phyloP scores from a whole-genome alignment of 1,140 invertebrate species.

The roundworm (Caenorhabditis elegans) region DNA sequence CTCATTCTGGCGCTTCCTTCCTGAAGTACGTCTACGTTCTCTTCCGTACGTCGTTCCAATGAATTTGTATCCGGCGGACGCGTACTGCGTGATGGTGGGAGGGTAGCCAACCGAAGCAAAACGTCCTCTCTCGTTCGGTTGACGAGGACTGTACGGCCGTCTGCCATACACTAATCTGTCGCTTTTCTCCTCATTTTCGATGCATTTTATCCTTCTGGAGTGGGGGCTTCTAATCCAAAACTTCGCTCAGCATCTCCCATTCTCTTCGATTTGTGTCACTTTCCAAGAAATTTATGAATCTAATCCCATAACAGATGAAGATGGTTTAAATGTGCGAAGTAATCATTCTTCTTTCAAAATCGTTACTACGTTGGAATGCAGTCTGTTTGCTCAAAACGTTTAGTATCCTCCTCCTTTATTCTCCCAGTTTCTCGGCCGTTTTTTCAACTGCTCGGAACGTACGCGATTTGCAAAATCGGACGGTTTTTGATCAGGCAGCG shows the following conservation, averaged over 20 bases:
- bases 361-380: neutral
- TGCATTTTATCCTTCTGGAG: neutral
- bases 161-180: constrained; percentile 4
- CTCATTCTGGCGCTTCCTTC: neutral
- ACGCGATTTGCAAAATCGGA: neutral
- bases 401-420: neutral
- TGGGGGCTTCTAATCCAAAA: neutral
- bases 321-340: neutral
- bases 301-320: too few relatives aligned
- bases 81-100: neutral
- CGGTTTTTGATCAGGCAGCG: neutral
- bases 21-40: constrained; percentile 13
- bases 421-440: neutral
- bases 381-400: constrained; percentile 29
- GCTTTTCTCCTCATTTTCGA: neutral
- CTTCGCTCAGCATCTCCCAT: neutral
- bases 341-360: neutral
- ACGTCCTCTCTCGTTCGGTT: neutral
- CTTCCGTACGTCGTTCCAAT: neutral
- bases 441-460: neutral
- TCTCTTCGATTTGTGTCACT: neutral
- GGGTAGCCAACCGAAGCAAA: constrained; percentile 2
- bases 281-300: too few relatives aligned
- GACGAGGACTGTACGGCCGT: neutral
- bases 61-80: constrained; percentile 10